Base-by-base conservation (phyloP, 2,113 vertebrate genomes). In the Cynoglossus semilaevis region DNA sequence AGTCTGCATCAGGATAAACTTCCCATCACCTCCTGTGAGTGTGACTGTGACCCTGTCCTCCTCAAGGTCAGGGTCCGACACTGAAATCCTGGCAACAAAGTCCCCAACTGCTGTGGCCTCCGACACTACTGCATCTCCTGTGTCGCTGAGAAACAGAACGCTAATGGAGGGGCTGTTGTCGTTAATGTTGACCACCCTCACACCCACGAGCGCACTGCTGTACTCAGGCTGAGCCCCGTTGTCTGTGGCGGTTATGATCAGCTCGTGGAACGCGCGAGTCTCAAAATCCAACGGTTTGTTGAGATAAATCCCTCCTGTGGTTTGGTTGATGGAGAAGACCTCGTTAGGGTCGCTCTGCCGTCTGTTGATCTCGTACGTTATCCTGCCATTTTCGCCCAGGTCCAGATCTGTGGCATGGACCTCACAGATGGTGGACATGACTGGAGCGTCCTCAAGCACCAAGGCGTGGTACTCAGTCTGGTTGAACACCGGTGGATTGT, bases 401-500 rank as follows among this genome's bases (percentile, higher is more conserved):
- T 98, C 95, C 0, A 73, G 83, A 85, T 98, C 95, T 0, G 83
- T 87, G 67, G 95, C 96, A 9, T 74, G 81, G 16, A 98, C 90
- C 41, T 87, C 93, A 38, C 92, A 94, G 52, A 98, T 89, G 0
- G 85, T 14, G 0, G 89, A 84, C 46, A 88, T 84, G 0, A 84
- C 63, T 1, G 71, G 74, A 1, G 92, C 85, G 47, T 94, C 90
- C 74, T 98, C 96, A 8, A 79, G 84, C 19, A 97, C 77, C 0
- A 72, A 69, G 1, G 87, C 86, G 7, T 87, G 84, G 76, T 97
- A 96, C 53, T 95, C 93, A 1, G 55, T 70, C 66, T 78, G 93
- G 74, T 87, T 92, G 62, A 98, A 96, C 4, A 87, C 69, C 0
- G 94, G 95, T 0, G 92, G 89, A 74, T 95, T 95, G 87, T 98